Evolutionary conservation across 2,797 vertebrate species (phyloP), one percentile per base, ranked within the genome.

Genomic region (Chrosomus eos): DNA sequence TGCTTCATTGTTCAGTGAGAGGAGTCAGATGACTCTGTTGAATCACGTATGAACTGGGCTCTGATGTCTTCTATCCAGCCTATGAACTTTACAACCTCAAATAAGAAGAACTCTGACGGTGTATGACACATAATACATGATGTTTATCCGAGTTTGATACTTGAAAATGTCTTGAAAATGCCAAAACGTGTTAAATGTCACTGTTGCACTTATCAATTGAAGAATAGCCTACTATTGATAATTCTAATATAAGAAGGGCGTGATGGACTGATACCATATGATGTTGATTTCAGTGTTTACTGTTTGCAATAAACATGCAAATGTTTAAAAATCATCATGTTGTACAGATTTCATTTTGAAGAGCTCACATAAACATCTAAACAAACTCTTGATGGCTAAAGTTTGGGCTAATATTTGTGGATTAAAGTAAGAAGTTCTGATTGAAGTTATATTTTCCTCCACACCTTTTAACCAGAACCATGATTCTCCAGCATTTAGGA

Each of bases 251-350:
- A 38, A 28, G 55, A 62, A n/a, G 70, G 28, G 48, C 55, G 13
- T n/a, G 31, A 43, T 70, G 48, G 48, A 81, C 19, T 64, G 28
- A 33, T 71, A 13, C 11, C 31, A 19, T 26, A 7, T 82, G 80
- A 82, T 38, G 43, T 31, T 75, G 45, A 77, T 77, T 83, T 75
- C 66, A 51, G 16, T 82, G 43, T 75, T 83, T 38, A 26, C 33
- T 36, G 55, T 8, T 74, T 51, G 81, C 43, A 82, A 82, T 75
- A 75, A 82, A 82, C 77, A 16, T 66, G 40, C 60, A 82, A 73
- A 66, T 73, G 16, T 75, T 53, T 51, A 7, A 66, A 82, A 75
- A 26, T 13, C 13, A 82, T 14, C 7, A 48, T 7, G 60, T 75
- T 66, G 81, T 83, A 40, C 8, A 19, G 11, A 14, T 67, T 48